Evolutionary conservation across 2,113 vertebrate species (phyloP).

Genomic region (Callipepla squamata): DNA sequence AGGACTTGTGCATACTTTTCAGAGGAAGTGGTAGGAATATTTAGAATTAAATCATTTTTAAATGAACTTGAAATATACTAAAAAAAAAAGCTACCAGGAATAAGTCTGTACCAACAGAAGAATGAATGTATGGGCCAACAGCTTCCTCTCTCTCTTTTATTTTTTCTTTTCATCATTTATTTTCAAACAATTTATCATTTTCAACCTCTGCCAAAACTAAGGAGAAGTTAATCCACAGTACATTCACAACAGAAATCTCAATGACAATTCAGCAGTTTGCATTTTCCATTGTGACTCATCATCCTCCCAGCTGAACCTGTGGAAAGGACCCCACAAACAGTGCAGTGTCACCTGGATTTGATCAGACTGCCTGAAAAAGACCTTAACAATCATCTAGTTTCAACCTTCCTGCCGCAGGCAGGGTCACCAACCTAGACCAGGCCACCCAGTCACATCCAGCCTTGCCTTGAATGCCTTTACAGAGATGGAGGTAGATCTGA

Average conservation of each 20-base stretch:
- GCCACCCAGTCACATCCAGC: too few species aligned
- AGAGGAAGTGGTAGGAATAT: neutral
- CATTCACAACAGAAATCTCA: neutral
- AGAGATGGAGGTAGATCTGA: neutral
- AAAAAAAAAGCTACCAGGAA: neutral
- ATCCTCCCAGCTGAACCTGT: neutral
- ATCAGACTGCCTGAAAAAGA: neutral
- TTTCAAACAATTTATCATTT: neutral
- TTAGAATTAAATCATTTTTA: neutral
- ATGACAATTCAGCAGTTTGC: neutral
- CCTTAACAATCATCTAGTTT: too few species aligned
- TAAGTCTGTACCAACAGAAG: neutral
- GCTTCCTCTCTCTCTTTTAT: neutral
- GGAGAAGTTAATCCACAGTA: neutral
- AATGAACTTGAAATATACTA: constrained; percentile 7
- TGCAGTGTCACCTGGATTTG: neutral
- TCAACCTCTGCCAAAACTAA: neutral
- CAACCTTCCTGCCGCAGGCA: too few species aligned
- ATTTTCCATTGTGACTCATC: neutral
- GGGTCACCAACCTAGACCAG: too few species aligned
- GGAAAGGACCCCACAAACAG: neutral
- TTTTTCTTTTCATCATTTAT: neutral
- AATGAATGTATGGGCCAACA: neutral
- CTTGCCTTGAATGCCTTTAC: too few species aligned
- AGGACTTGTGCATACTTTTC: neutral